phyloP scores from a whole-genome alignment of 2,797 vertebrate genomes.

The Phataginus tricuspis region DNA sequence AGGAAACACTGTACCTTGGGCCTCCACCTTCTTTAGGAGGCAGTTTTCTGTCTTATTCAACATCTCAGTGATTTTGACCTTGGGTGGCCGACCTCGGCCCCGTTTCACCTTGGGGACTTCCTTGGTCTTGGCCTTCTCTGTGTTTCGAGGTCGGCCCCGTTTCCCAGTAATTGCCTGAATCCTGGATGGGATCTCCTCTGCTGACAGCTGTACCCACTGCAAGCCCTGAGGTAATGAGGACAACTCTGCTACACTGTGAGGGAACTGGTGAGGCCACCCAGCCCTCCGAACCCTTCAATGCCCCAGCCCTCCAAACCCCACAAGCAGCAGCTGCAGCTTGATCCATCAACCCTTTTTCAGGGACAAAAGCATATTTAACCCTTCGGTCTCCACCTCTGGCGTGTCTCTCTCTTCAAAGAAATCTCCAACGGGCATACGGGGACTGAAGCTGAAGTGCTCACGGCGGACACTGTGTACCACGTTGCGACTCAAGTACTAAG shows the following conservation, averaged over 20 bases:
- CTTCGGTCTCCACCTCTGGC: conserved; percentile 88
- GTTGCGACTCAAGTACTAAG: conserved; percentile 94
- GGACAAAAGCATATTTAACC: background rate
- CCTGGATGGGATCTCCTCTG: conserved; percentile 96
- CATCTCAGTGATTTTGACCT: conserved; percentile 92
- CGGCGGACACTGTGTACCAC: conserved; percentile 91
- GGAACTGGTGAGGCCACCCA: background rate
- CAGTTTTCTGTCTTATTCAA: conserved; percentile 94
- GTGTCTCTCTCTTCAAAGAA: conserved; percentile 96
- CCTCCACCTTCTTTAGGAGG: conserved; percentile 91
- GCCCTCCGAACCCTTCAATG: background rate
- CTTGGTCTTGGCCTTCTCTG: conserved; percentile 90
- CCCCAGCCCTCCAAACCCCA: background rate
- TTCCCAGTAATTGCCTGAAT: conserved; percentile 98
- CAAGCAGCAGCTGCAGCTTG: background rate
- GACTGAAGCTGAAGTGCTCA: conserved; percentile 99
- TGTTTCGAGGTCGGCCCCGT: conserved; percentile 95
- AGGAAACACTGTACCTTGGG: conserved; percentile 88
- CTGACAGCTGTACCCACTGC: conserved; percentile 93
- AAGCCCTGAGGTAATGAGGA: conserved; percentile 87
- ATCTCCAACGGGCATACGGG: conserved; percentile 97
- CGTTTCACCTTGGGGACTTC: conserved; percentile 84
- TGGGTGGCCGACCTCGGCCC: conserved; percentile 95
- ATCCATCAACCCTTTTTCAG: background rate
- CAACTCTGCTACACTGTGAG: background rate